Percentiles rank a stretch among this genome's conserved stretches.
These are phyloP conservation scores for Phragmatobia fuliginosa DNA, from an alignment of 2,888 invertebrate species.

Conservation along the genomic window DNA sequence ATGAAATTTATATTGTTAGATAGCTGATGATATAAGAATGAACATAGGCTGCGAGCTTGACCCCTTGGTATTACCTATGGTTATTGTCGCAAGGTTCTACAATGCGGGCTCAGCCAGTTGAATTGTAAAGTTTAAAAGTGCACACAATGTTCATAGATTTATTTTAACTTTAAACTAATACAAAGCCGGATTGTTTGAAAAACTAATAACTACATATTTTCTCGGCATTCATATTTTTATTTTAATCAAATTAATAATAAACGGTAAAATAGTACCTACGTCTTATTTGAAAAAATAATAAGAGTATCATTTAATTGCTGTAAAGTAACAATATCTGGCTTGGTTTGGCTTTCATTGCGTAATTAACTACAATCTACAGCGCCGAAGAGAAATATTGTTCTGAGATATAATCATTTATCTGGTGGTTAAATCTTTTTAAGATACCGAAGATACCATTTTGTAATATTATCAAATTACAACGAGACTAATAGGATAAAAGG, in stretches of 20 bases:
- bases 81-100: no score
- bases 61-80: no score
- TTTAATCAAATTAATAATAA: neutral
- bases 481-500: neutral
- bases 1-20: no score
- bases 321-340: neutral
- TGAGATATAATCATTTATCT: neutral
- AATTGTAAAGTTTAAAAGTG: neutral
- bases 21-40: no score
- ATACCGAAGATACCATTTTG: neutral
- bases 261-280: no score
- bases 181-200: neutral
- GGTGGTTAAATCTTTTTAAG: neutral
- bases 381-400: neutral
- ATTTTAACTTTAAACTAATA: no score
- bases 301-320: neutral
- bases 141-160: neutral
- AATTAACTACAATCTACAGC: neutral
- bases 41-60: no score
- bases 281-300: neutral
- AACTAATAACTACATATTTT: neutral
- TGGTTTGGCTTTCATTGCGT: neutral
- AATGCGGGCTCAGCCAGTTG: no score
- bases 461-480: conserved; percentile 6
- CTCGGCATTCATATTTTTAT: neutral